These are phyloP conservation scores for Amphiduros pacificus DNA, from an alignment of 2,888 invertebrate genomes.

Conservation along the genomic window DNA sequence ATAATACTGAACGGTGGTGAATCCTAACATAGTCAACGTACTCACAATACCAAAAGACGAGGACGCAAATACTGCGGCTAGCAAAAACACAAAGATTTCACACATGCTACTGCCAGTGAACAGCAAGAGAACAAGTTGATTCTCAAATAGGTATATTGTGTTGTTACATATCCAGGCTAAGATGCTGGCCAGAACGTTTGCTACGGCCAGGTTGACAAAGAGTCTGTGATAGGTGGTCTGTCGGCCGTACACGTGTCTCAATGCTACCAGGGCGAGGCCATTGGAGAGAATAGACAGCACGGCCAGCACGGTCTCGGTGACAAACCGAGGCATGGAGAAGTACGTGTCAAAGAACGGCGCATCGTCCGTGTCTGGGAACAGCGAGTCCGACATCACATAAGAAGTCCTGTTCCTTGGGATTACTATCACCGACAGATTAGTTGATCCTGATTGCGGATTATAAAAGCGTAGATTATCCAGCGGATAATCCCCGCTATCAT, in stretches of 20 bases:
- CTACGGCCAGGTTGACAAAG: slow-evolving; percentile 28
- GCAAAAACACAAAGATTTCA: slow-evolving; percentile 19
- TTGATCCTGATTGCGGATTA: no score
- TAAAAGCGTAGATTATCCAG: no score
- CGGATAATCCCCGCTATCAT: no score
- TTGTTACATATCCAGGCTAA: slow-evolving; percentile 29
- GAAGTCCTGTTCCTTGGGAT: no score
- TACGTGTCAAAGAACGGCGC: slow-evolving; percentile 21
- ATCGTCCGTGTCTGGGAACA: no score
- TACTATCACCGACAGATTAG: no score
- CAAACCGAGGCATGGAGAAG: slow-evolving; percentile 14
- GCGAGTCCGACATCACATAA: no score
- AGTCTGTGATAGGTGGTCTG: slow-evolving; percentile 27
- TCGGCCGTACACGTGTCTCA: slow-evolving; percentile 9
- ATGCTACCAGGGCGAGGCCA: slow-evolving; percentile 15
- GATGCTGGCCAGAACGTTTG: slow-evolving; percentile 22
- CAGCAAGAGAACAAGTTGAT: slow-evolving; percentile 2
- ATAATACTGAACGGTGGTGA: slow-evolving; percentile 27
- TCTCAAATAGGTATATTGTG: slow-evolving; percentile 17
- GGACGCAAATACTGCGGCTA: slow-evolving; percentile 23
- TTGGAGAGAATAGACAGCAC: slow-evolving; percentile 15
- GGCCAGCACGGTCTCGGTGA: slow-evolving; percentile 10
- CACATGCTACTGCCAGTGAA: slow-evolving; percentile 12
- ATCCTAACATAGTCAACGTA: slow-evolving; percentile 28
- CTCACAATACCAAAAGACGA: slow-evolving; percentile 23